phyloP scores from a whole-genome alignment of 1,140 invertebrate species.

The Papilio polyxenes region DNA sequence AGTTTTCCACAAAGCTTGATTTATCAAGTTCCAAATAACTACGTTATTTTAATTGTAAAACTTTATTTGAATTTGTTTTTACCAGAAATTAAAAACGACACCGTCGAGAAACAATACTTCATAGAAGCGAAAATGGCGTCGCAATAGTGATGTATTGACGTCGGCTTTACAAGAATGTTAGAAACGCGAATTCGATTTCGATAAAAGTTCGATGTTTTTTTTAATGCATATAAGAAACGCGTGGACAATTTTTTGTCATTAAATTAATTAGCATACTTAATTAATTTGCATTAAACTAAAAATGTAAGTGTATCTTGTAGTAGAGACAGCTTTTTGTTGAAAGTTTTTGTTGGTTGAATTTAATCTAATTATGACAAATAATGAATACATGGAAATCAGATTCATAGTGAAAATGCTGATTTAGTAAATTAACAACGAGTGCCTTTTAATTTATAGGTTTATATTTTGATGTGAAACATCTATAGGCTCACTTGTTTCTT shows the following conservation, averaged over 20 bases:
- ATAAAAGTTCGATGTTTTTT: background rate
- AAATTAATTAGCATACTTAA: background rate
- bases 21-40: slow-evolving; percentile 23
- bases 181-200: slow-evolving; percentile 34
- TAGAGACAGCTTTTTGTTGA: no score
- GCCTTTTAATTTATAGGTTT: no score
- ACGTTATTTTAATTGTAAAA: slow-evolving; percentile 20
- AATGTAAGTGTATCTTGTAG: no score
- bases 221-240: background rate
- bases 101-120: slow-evolving; percentile 51
- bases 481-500: no score
- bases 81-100: slow-evolving; percentile 49
- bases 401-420: no score
- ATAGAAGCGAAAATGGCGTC: slow-evolving; percentile 72
- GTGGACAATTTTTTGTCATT: background rate
- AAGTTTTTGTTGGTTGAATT: no score
- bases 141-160: slow-evolving; percentile 56
- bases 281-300: no score
- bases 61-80: slow-evolving; percentile 42
- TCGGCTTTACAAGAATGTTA: slow-evolving; percentile 38
- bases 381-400: no score
- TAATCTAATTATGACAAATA: no score
- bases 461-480: no score
- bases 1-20: slow-evolving; percentile 15
- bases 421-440: no score